phyloP scores from a whole-genome alignment of 1,140 invertebrate genomes.

The Oryctes rhinoceros region DNA sequence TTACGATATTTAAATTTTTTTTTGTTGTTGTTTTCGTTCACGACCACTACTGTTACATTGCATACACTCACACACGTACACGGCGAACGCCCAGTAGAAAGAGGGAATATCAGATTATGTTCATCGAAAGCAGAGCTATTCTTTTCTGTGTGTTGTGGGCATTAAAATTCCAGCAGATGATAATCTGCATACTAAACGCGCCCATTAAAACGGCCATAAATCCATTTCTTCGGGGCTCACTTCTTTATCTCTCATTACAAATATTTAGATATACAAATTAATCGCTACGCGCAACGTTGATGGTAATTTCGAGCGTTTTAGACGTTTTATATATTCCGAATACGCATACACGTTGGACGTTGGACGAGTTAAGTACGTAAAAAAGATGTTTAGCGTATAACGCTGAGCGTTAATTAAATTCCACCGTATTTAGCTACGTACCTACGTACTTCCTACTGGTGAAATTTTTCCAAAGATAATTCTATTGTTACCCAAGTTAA shows the following conservation, averaged over 20 bases:
- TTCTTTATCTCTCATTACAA: conserved; percentile 15
- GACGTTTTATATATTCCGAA: background rate
- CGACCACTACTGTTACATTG: background rate
- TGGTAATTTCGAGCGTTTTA: background rate
- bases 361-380: background rate
- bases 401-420: background rate
- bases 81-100: background rate
- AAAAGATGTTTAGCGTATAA: background rate
- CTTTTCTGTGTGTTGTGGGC: background rate
- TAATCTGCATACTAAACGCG: conserved; percentile 10
- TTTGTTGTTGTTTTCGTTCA: background rate
- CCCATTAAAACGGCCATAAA: conserved; percentile 14
- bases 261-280: conserved; percentile 12
- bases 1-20: conserved; percentile 3
- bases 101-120: background rate
- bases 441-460: background rate
- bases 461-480: too few relatives aligned
- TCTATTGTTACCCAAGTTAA: too few relatives aligned
- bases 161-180: conserved; percentile 15
- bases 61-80: background rate
- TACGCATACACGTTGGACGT: background rate
- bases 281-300: conserved; percentile 1
- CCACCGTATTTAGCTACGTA: background rate
- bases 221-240: conserved; percentile 1
- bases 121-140: background rate